Base-by-base conservation (phyloP, 2,113 vertebrate species). In the Syrrhaptes paradoxus region DNA sequence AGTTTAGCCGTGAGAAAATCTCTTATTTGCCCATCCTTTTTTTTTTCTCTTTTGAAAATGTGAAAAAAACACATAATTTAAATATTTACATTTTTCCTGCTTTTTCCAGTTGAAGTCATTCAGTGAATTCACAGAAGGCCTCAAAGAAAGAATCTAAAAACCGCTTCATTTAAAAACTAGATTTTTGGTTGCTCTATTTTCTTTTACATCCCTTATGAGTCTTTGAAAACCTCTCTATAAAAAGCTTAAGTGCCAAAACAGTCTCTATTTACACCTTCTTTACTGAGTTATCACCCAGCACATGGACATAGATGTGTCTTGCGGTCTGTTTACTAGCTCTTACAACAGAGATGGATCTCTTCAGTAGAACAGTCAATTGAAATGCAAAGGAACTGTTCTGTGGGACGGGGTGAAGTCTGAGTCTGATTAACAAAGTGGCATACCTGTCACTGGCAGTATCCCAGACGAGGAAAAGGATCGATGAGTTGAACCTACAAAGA, bases 361-460 rank as follows among this genome's bases (percentile, higher is more conserved):
- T 21, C 2, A 9, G 22, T 12, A 67, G 28, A 83, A 71, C 15
- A 62, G 61, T 28, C 49, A 62, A 63, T 29, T 88, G 75, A 54
- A 94, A 91, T 45, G 54, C 49, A 49, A 87, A 46, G 46, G 14
- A 61, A 58, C 32, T 17, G 24, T 31, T 63, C 51, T 58, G 34
- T 13, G 28, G 48, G 46, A 52, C 21, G 17, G 25, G 71, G 32
- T 48, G 63, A 93, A 63, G 18, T 24, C 26, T 38, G 46, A 81
- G 65, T 11, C 65, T 34, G 24, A 7, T 62, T 74, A 86, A 86
- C 11, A 62, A 84, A 90, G 62, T 2, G 6, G 11, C 83, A 63
- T 95, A 96, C 92, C 93, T 95, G 92, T 78, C 76, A 86, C 46
- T 38, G 63, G 51, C 51, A 38, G 62, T 17, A 28, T 63, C 43